phyloP scores from a whole-genome alignment of 2,888 invertebrate genomes.

The Amiota communis region DNA sequence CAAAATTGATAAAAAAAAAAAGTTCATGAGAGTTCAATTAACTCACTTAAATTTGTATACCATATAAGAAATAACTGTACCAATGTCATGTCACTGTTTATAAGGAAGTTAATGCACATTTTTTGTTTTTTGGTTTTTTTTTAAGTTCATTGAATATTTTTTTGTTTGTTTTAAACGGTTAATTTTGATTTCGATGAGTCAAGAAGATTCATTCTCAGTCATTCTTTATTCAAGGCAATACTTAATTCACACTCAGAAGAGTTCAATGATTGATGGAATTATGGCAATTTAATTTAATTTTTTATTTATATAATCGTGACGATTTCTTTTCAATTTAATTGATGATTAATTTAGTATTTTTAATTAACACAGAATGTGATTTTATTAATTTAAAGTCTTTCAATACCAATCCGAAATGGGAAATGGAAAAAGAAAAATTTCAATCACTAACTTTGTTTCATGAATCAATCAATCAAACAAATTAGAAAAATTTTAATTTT shows the following conservation, averaged over 20 bases:
- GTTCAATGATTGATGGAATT: slow-evolving; percentile 4
- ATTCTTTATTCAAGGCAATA: slow-evolving; percentile 55
- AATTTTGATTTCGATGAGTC: slow-evolving; percentile 33
- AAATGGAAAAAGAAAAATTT: too few relatives aligned
- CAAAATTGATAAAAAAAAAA: slow-evolving; percentile 24
- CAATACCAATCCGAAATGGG: too few relatives aligned
- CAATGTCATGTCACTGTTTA: slow-evolving; percentile 51
- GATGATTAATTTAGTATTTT: too few relatives aligned
- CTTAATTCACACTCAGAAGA: not conserved
- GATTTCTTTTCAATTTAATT: too few relatives aligned
- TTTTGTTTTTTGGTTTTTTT: slow-evolving; percentile 17
- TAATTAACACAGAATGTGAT: too few relatives aligned
- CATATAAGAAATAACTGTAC: slow-evolving; percentile 57
- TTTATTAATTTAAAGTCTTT: too few relatives aligned
- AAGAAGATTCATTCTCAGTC: slow-evolving; percentile 43
- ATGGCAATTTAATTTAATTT: not conserved
- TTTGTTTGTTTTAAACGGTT: slow-evolving; percentile 45
- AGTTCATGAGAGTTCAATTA: slow-evolving; percentile 61
- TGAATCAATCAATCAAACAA: too few relatives aligned
- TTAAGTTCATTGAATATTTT: not conserved
- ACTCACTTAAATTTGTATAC: slow-evolving; percentile 37
- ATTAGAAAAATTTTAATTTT: too few relatives aligned
- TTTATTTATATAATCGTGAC: too few relatives aligned
- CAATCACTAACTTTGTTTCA: too few relatives aligned
- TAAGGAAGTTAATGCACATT: slow-evolving; percentile 59